Base-by-base conservation (phyloP, 2,888 invertebrate genomes). In the Pterostichus madidus region DNA sequence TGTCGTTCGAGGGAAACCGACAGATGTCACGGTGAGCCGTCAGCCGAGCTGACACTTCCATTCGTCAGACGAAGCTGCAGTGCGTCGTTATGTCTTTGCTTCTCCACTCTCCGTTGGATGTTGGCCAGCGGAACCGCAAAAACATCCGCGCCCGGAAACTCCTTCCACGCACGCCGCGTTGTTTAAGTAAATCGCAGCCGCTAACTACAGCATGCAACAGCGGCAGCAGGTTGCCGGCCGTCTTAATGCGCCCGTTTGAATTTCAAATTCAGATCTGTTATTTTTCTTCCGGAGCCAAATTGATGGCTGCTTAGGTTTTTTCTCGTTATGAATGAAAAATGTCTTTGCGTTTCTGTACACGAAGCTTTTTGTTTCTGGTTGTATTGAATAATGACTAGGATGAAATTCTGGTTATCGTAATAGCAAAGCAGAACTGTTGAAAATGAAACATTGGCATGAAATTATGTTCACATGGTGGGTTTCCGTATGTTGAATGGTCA, bases 321-420 rank as follows among this genome's bases (percentile, higher is more conserved):
- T 75, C 82, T 82, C 82, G 82, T 82, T 82, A 73, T 56, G 61
- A 80, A 81, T 81, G 81, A 81, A 75, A 81, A 81, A 81, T 81
- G 61, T 75, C 75, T 44, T 39, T 17, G 68, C 56, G 64, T 79
- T 76, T 61, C 52, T 71, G 13, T 44, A 71, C 68, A 64, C 64
- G 35, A 64, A 64, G 32, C 56, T 77, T 78, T 78, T 75, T 75
- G 53, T 71, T 49, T 61, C 61, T 10, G 32, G 35, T 61, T 31
- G 35, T 73, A 81, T 81, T 81, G 81, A 81, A 75, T 81, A 81
- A 81, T 81, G 75, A 75, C 81, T 39, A 15, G 39, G 75, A 81
- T 75, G 75, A 75, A 81, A 81, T 75, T 71, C 75, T 75, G 49
- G 61, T 81, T 75, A 59, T 59, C 52, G 80, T 75, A 75, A 81